A percentile compares a stretch with the other conserved stretches of the same genome.
Conservation (phyloP, 2,888 invertebrate species). For the Drosophila prostipennis region DNA sequence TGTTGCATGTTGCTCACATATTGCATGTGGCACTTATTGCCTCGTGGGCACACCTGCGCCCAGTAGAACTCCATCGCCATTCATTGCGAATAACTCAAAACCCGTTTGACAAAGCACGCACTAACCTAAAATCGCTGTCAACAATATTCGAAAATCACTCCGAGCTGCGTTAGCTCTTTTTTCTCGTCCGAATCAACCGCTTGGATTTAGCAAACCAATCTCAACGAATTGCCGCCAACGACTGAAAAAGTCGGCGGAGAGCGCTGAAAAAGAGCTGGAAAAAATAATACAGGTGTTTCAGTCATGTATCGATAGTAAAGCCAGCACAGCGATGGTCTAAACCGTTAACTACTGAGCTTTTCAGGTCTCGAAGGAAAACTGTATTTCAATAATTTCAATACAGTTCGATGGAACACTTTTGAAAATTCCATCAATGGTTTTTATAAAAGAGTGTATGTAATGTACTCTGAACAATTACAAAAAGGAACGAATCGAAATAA, state of each 20-base stretch:
- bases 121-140: slow-evolving; percentile 64
- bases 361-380: not conserved
- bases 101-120: slow-evolving; percentile 58
- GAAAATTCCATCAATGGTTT: too few relatives aligned
- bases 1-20: slow-evolving; percentile 36
- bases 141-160: slow-evolving; percentile 43
- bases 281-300: slow-evolving; percentile 2
- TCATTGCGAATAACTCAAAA: slow-evolving; percentile 50
- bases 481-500: too few relatives aligned
- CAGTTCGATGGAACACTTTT: not conserved
- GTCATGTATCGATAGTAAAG: slow-evolving; percentile 21
- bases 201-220: slow-evolving; percentile 43
- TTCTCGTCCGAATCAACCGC: slow-evolving; percentile 28
- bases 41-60: slow-evolving; percentile 34
- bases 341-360: slow-evolving; percentile 1
- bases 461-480: too few relatives aligned
- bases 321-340: not conserved
- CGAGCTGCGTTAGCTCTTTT: slow-evolving; percentile 32
- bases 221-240: slow-evolving; percentile 55
- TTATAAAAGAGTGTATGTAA: too few relatives aligned
- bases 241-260: slow-evolving; percentile 37
- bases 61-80: slow-evolving; percentile 21
- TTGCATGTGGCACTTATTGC: slow-evolving; percentile 35
- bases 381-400: not conserved
- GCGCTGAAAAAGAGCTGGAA: slow-evolving; percentile 2